Conservation (phyloP, 1,140 invertebrate species). For the Globodera rostochiensis region DNA sequence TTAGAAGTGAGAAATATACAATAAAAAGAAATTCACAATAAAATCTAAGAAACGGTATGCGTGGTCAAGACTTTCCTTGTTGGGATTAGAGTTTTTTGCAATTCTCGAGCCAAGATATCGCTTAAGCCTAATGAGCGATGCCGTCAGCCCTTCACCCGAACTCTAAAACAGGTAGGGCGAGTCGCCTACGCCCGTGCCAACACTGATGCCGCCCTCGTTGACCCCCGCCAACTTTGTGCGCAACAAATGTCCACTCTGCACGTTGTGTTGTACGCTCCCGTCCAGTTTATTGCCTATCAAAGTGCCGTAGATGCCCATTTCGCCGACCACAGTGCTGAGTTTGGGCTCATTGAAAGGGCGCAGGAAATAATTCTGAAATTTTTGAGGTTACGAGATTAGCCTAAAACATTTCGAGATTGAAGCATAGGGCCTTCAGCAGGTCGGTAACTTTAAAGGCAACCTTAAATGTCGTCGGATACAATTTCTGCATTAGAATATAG, state of each 20-base stretch:
- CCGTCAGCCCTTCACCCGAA: no score
- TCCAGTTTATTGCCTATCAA: slow-evolving; percentile 72
- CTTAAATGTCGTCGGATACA: slow-evolving; percentile 52
- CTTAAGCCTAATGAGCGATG: no score
- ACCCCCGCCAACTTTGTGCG: slow-evolving; percentile 79
- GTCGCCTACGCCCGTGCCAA: slow-evolving; percentile 85
- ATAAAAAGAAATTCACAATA: no score
- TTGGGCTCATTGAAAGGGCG: slow-evolving; percentile 72
- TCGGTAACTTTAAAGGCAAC: slow-evolving; percentile 26
- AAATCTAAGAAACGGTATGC: no score
- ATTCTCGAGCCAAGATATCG: no score
- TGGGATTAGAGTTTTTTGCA: no score
- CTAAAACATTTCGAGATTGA: slow-evolving; percentile 15
- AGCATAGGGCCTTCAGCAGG: slow-evolving; percentile 64
- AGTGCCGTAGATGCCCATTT: slow-evolving; percentile 89
- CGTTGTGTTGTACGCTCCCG: slow-evolving; percentile 70
- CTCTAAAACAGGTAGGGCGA: slow-evolving; percentile 65
- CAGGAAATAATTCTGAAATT: slow-evolving; percentile 80
- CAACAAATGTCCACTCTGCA: slow-evolving; percentile 85
- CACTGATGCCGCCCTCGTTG: slow-evolving; percentile 89
- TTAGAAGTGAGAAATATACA: no score
- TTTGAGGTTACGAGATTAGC: no score
- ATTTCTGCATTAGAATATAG: slow-evolving; percentile 88
- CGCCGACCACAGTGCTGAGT: slow-evolving; percentile 77
- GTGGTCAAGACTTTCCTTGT: no score